Base-by-base conservation (phyloP, 2,113 vertebrate species). In the Cyanoliseus patagonus region DNA sequence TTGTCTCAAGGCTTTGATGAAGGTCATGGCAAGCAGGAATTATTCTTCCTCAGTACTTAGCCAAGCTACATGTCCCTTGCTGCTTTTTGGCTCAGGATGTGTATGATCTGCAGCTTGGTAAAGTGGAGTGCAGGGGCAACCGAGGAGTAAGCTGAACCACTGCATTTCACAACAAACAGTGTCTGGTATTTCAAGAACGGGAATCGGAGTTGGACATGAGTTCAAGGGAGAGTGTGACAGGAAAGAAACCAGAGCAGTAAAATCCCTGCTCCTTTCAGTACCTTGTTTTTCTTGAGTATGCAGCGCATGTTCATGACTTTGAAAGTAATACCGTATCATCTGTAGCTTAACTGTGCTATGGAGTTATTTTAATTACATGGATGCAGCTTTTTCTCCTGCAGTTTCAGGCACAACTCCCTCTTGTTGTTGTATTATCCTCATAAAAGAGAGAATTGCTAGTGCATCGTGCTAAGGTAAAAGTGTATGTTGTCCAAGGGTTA, bases 291-390 rank as follows among this genome's bases (percentile, higher is more conserved):
- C 31, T 72, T 2, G 0, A 12, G 14, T 13, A 33, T 14, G 3
- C 13, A 35, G 13, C 22, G 47, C 1, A 7, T 3, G n/a, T 30
- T 17, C 14, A 0, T 0, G 13, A 2, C 47, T 55, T 33, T 6
- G 14, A 23, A 37, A 31, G 57, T 2, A 41, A 30, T 12, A 35
- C 33, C 35, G 19, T 7, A 24, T 7, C 30, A 6, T n/a, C 73
- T 8, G 23, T 1, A 47, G 24, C 37, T 75, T 5, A 17, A n/a
- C 6, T 7, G 55, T 15, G 19, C 59, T 25, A 1, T 7, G 25
- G 51, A 22, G 18, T 27, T 13, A 0, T 35, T 44, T 13, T 57
- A 61, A 13, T 6, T 18, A 7, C 18, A 13, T 0, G 28, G 76
- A 13, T 35, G 64, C 37, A 42, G 35, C 1, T 52, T 78, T 42